Conservation (phyloP, 2,113 vertebrate species). For the Corvus hawaiiensis region DNA sequence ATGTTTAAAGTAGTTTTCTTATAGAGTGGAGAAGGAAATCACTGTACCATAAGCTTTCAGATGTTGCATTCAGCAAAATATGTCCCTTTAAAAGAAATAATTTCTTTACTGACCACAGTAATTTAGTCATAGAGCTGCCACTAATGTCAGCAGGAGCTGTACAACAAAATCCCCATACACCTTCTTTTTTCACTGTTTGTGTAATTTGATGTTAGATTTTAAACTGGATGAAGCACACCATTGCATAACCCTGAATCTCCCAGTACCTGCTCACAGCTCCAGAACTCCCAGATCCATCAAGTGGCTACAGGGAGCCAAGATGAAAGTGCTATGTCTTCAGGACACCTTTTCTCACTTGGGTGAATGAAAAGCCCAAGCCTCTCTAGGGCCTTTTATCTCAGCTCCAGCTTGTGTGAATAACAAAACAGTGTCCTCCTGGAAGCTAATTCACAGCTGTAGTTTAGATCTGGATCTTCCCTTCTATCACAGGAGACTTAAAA, state of each 20-base stretch:
- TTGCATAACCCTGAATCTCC: neutral
- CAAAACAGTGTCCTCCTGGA: accelerated
- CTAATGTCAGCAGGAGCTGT: neutral
- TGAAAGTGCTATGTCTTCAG: neutral
- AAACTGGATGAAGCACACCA: neutral
- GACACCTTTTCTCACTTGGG: neutral
- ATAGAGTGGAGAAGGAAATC: neutral
- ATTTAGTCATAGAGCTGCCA: neutral
- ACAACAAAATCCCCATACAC: neutral
- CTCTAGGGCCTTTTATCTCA: neutral
- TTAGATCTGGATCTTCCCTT: neutral
- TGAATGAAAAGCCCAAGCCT: neutral
- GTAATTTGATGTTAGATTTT: neutral
- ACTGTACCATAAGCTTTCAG: neutral
- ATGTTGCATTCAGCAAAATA: neutral
- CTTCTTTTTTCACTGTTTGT: neutral
- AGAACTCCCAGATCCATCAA: neutral
- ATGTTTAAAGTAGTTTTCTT: neutral
- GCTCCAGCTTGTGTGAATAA: neutral
- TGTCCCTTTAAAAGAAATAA: neutral
- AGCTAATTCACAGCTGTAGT: neutral
- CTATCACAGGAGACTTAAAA: accelerated
- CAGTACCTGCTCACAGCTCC: neutral
- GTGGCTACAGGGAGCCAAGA: neutral
- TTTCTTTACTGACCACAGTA: neutral